Base-by-base conservation (phyloP, 2,797 vertebrate species). In the Paratrypauchen microcephalus region DNA sequence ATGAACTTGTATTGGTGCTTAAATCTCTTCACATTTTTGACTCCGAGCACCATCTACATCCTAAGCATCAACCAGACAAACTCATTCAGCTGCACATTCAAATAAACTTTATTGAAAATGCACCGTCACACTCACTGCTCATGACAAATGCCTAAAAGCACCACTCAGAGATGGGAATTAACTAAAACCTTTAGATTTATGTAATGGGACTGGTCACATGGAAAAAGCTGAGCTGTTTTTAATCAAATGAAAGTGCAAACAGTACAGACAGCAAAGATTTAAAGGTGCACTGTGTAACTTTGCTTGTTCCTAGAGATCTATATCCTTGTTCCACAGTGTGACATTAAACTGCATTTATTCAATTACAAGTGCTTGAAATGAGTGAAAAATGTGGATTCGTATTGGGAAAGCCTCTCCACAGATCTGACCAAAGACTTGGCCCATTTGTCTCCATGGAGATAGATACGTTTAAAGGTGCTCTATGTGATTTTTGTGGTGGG, bases 11-110 rank as follows among this genome's bases (percentile, higher is more conserved):
- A 19, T 50, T 50, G 6, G 48, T 54, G 52, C 12, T 54, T 21
- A 26, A 16, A 5, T 52, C 18, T 18, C 6, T 52, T 6, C 28
- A 28, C 24, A 28, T 57, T 57, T 26, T 54, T 8, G 2, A n/a
- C 50, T n/a, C 8, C 19, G 5, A 13, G 39, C 13, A 3, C 13
- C 13, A 23, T 52, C 19, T 21, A 6, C 2, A 52, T 19, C 8
- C 23, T 26, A 6, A 54, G 74, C 72, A 77, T 86, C 75, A 69
- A 28, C 7, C 39, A 65, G 50, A 66, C 56, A 59, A 78, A 61
- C 16, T 68, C 11, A 47, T 72, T 50, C 64, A 71, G 57, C 19
- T 67, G 48, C 58, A 68, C 63, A 58, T 70, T 74, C 23, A 62
- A 57, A 28, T 57, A 30, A 71, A 78, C 41, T 69, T 32, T 24